Percentiles rank a stretch among this genome's conserved stretches.
Evolutionary conservation across 2,888 invertebrate genomes (phyloP).

Genomic region (Scaptomyza cyrtandrae): DNA sequence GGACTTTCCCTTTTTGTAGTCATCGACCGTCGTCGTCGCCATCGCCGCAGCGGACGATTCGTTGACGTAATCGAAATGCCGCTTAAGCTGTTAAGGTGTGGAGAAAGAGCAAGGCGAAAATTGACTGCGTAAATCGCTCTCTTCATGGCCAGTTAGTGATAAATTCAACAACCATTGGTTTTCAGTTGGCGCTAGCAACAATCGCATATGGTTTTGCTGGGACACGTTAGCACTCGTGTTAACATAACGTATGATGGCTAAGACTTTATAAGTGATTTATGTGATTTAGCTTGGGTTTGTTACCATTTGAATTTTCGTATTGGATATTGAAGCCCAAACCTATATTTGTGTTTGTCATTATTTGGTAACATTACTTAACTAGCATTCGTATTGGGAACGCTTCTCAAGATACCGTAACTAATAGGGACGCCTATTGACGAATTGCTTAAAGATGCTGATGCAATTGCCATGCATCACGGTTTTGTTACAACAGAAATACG

Average conservation of each 20-base stretch:
- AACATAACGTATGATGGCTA: conserved; percentile 48
- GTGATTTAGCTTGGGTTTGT: conserved; percentile 4
- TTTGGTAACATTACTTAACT: not conserved
- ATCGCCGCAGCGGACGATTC: conserved; percentile 22
- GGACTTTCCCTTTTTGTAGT: conserved; percentile 73
- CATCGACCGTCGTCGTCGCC: conserved; percentile 26
- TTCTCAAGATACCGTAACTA: conserved; percentile 38
- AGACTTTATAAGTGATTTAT: conserved; percentile 18
- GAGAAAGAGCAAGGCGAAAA: conserved; percentile 31
- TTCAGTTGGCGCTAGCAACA: not conserved
- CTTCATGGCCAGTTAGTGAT: conserved; percentile 34
- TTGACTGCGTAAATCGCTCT: conserved; percentile 55
- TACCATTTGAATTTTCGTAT: conserved; percentile 1
- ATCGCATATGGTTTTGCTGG: conserved; percentile 11
- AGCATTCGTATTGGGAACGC: conserved; percentile 41
- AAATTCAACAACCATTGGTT: conserved; percentile 54
- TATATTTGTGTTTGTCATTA: conserved; percentile 4
- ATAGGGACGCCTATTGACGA: conserved; percentile 19
- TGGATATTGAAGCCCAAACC: not conserved
- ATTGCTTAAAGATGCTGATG: not conserved
- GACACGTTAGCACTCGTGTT: conserved; percentile 65
- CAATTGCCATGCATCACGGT: conserved; percentile 55
- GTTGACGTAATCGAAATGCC: conserved; percentile 69
- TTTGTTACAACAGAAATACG: conserved; percentile 51
- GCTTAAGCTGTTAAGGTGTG: conserved; percentile 28